Evolutionary conservation across 2,888 invertebrate genomes (phyloP), one percentile per base, ranked within the genome.

Genomic region (Adelphocoris suturalis): DNA sequence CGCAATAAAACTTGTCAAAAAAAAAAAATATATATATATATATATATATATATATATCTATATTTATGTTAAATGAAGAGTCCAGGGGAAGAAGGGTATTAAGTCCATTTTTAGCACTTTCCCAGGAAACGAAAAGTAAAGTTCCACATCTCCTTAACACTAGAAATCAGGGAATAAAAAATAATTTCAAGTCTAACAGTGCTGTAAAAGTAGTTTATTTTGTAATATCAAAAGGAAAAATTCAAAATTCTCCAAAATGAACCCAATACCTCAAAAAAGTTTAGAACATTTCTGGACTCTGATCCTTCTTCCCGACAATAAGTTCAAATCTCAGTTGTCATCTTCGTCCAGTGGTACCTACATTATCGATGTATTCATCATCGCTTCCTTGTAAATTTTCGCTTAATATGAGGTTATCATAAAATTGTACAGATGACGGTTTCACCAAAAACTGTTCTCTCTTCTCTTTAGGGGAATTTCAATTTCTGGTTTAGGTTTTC

Each of bases 161-260:
- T 52, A 11, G 52, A 52, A 52, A 52, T 52, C 52, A 52, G 52
- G 16, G 52, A 52, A 52, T 52, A 52, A 52, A 52, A 13, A 52
- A 52, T 7, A 11, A 52, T 52, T 52, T 52, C 52, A 52, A 52
- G 52, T 52, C 52, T 52, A 52, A 52, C 52, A 52, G 52, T 11
- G 52, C 52, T 5, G 52, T 52, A 52, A 52, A 52, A 52, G 52
- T 52, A 52, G 52, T 52, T 52, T 52, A n/a, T 52, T 52, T 52
- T 52, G 52, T 52, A 52, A 52, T 52, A 52, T 52, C 52, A 52
- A 52, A 52, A 52, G 52, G n/a, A 52, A 52, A 52, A 52, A 52
- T 52, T 52, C 52, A 52, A 52, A 52, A 52, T 52, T 52, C 52
- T 52, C 11, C 52, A 52, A 52, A 52, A 52, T 52, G 52, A 52